Evolutionary conservation across 2,888 invertebrate species (phyloP).

Genomic region (Andrena haemorrhoa): DNA sequence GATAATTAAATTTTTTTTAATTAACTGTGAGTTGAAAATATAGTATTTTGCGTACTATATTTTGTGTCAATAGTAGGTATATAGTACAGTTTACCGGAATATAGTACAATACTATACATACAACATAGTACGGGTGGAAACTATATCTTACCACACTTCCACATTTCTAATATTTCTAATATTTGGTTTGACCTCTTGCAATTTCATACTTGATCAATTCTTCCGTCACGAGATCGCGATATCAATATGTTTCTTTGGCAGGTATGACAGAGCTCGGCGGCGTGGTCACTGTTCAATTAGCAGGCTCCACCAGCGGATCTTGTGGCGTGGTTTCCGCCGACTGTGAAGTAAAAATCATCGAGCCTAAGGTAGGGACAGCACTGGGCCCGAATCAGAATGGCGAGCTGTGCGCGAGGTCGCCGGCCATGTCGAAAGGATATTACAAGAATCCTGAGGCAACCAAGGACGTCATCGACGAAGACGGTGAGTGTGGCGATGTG

Average conservation of each 20-base stretch:
- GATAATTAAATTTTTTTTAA: too few relatives aligned
- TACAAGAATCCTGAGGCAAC: slow-evolving; percentile 86
- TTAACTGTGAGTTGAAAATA: too few relatives aligned
- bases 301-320: slow-evolving; percentile 67
- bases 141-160: too few relatives aligned
- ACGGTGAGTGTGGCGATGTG: slow-evolving; percentile 80
- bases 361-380: slow-evolving; percentile 56
- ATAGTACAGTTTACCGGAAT: too few relatives aligned
- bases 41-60: too few relatives aligned
- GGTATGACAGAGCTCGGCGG: slow-evolving; percentile 77
- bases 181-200: too few relatives aligned
- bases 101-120: too few relatives aligned
- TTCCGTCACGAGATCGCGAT: too few relatives aligned
- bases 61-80: too few relatives aligned
- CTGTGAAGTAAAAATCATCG: slow-evolving; percentile 72
- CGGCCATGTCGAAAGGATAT: slow-evolving; percentile 86
- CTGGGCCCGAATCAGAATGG: slow-evolving; percentile 75
- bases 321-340: slow-evolving; percentile 69
- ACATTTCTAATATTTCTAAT: too few relatives aligned
- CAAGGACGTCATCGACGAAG: slow-evolving; percentile 84
- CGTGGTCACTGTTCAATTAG: slow-evolving; percentile 45
- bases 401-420: slow-evolving; percentile 63
- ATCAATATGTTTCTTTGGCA: slow-evolving; percentile 42
- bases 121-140: too few relatives aligned
- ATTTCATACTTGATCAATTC: too few relatives aligned